phyloP scores from a whole-genome alignment of 2,113 vertebrate genomes.

The Heliornis fulica region DNA sequence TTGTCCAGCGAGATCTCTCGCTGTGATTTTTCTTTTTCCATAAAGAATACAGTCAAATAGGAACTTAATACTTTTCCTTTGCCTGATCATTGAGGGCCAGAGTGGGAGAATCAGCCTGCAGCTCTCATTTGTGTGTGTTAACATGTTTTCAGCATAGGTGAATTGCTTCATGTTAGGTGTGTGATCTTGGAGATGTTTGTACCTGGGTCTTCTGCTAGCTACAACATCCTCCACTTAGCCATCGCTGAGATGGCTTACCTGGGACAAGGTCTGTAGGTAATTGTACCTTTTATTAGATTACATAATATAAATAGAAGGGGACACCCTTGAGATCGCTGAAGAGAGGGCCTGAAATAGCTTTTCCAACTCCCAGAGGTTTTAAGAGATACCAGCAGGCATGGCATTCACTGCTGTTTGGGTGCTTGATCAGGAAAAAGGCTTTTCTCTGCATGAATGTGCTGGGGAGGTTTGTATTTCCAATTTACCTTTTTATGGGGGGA shows the following conservation, averaged over 20 bases:
- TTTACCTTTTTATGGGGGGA: accelerated
- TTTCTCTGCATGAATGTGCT: background rate
- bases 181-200: background rate
- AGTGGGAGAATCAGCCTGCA: background rate
- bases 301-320: background rate
- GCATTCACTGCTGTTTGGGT: background rate
- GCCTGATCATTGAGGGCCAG: background rate
- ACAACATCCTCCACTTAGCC: background rate
- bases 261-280: background rate
- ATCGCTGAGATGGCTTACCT: background rate
- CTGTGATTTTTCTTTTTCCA: background rate
- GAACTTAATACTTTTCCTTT: background rate
- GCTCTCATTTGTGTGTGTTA: background rate
- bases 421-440: background rate
- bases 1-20: background rate
- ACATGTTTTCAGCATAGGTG: too few species aligned
- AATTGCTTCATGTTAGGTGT: background rate
- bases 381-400: background rate
- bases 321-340: background rate
- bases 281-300: background rate
- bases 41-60: background rate
- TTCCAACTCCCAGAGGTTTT: background rate
- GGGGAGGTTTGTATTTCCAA: background rate
- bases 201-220: background rate
- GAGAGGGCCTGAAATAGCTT: background rate